phyloP scores from a whole-genome alignment of 2,113 vertebrate genomes.

The Theropithecus gelada region DNA sequence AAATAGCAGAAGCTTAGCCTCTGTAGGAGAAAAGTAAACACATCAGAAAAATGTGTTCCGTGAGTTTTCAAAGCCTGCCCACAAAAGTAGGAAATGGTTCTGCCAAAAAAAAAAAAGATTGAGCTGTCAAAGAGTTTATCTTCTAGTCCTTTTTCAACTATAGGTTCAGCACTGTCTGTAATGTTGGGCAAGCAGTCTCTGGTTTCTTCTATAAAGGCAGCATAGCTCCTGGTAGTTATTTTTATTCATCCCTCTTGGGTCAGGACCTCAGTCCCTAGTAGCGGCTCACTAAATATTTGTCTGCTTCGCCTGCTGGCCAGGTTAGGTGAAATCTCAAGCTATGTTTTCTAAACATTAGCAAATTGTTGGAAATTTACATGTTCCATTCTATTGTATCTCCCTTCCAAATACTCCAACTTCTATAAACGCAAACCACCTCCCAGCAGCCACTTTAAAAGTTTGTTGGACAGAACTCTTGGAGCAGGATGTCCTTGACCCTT shows the following conservation, averaged over 20 bases:
- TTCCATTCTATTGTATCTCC: background rate
- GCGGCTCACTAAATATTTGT: background rate
- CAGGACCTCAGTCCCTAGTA: background rate
- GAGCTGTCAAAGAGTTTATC: background rate
- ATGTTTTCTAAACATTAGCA: constrained; percentile 24
- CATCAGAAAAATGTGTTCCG: background rate
- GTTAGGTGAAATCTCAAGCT: background rate
- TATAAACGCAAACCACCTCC: constrained; percentile 7
- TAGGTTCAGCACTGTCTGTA: rapidly evolving
- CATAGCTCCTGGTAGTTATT: background rate
- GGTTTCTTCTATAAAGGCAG: background rate
- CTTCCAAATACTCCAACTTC: background rate
- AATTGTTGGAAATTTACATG: background rate
- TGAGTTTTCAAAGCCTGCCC: background rate
- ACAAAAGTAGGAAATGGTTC: background rate
- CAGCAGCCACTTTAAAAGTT: background rate
- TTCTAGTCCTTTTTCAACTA: background rate
- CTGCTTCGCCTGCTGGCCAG: background rate
- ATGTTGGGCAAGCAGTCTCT: background rate
- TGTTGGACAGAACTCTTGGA: background rate
- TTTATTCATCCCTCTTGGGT: background rate
- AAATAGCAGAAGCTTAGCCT: background rate
- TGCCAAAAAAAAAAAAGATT: background rate
- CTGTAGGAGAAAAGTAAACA: background rate
- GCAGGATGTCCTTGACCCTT: background rate